Base-by-base conservation (phyloP, 1,140 invertebrate species). In the Caenorhabditis remanei region DNA sequence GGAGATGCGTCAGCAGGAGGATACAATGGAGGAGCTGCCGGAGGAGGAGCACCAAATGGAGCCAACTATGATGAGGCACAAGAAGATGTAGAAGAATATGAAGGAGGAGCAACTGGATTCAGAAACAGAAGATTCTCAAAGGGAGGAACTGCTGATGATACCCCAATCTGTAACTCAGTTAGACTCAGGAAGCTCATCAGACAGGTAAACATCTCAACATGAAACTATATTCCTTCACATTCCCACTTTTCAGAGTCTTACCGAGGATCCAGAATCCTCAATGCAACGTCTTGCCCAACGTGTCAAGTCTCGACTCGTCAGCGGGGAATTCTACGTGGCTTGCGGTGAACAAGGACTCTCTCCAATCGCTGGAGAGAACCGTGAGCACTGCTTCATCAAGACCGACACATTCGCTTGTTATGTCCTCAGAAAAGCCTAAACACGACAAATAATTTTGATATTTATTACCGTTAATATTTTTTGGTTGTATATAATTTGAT, bases 341-440 rank as follows among this genome's bases (percentile, higher is more conserved):
- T 85, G 85, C 50, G 85, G 85, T 40, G 67, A 85, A n/a, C 63
- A 85, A 50, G 85, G 85, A 41, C 63, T 85, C 50, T 65, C 46
- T 8, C 85, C 85, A 40, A 32, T 85, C n/a, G 85, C 11, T 4
- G 67, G 85, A 53, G 85, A 85, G 50, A 32, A 71, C 21, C 21
- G 85, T 9, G 85, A 85, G 85, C 85, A 85, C 50, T 85, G 85
- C 65, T 67, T 85, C 85, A 67, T 85, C 63, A 67, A 85, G 24
- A 53, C 65, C 50, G 67, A 56, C 43, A 58, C 32, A 2, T 85
- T 85, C 58, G 85, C 67, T 67, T 85, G 85, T 53, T 85, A 85
- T 48, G 67, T 85, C 46, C 63, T 85, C 65, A 85, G 67, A 67
- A 85, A 85, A 53, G 85, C 63, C 24, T 85, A 85, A 79, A 24